Evolutionary conservation across 1,140 invertebrate species (phyloP).

Genomic region (Drosophila varians): DNA sequence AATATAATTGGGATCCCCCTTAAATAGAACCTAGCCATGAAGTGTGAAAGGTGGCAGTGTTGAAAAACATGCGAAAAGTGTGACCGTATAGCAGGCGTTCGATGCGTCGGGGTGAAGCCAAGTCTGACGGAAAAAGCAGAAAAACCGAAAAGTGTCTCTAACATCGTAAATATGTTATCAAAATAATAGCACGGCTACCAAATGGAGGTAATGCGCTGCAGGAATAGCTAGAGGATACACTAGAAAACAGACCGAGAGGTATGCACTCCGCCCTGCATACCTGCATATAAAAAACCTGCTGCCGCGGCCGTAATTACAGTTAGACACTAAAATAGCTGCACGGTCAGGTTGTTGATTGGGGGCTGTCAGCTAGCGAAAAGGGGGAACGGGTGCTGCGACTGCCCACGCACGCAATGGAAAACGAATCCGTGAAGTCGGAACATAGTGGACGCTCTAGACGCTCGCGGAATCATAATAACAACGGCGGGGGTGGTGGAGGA

Average conservation of each 20-base stretch:
- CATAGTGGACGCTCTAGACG: constrained; percentile 83
- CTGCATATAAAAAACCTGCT: constrained; percentile 71
- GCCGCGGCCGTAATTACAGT: constrained; percentile 64
- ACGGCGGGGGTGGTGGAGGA: constrained; percentile 38
- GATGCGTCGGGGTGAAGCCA: constrained; percentile 54
- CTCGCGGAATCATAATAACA: constrained; percentile 81
- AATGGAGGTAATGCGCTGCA: constrained; percentile 13
- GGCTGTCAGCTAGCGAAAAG: constrained; percentile 39
- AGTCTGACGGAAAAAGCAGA: constrained; percentile 30
- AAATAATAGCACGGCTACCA: constrained; percentile 23
- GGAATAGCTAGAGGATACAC: constrained; percentile 15
- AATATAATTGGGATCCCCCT: neutral
- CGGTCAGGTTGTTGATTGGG: constrained; percentile 40
- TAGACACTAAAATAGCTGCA: constrained; percentile 75
- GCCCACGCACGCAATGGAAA: constrained; percentile 75
- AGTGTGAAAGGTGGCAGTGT: constrained; percentile 2
- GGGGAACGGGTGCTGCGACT: constrained; percentile 6
- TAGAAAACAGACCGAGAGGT: neutral
- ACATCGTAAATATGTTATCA: constrained; percentile 57
- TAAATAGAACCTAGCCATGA: neutral
- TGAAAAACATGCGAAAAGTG: constrained; percentile 6
- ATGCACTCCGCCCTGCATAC: constrained; percentile 50
- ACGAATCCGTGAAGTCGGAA: constrained; percentile 83
- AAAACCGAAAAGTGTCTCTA: constrained; percentile 57
- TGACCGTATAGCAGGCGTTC: neutral